Conservation (phyloP, 2,113 vertebrate species). For the Dipodomys merriami region DNA sequence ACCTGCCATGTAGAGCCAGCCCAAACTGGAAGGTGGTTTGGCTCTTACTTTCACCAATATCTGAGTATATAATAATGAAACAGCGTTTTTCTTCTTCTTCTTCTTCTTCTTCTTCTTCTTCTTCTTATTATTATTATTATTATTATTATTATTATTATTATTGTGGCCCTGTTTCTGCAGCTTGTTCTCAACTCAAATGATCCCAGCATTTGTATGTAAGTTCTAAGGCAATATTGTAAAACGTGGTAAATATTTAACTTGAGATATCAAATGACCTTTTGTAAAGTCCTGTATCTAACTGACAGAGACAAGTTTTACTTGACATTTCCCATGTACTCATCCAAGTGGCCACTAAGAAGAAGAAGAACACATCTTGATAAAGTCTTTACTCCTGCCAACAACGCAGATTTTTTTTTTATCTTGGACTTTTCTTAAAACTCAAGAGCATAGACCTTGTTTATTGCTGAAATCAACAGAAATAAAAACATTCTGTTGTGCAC, state of each 20-base stretch:
- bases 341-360: constrained; percentile 6
- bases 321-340: neutral
- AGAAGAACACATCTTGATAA: neutral
- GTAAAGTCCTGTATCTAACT: constrained; percentile 13
- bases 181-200: neutral
- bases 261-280: constrained; percentile 47
- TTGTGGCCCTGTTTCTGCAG: neutral
- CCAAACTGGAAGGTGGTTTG: neutral
- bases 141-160: neutral
- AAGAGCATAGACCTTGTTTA: neutral
- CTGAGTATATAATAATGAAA: constrained; percentile 15
- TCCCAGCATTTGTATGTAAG: neutral
- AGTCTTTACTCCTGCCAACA: neutral
- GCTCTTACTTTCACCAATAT: constrained; percentile 52
- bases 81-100: neutral
- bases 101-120: no score
- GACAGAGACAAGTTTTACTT: neutral
- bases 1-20: neutral
- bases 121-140: no score
- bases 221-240: constrained; percentile 38
- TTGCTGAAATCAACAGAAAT: neutral
- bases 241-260: constrained; percentile 64
- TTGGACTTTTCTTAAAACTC: neutral
- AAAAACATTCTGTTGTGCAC: neutral
- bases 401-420: neutral